phyloP scores from a whole-genome alignment of 2,797 vertebrate species.

The Oceanodroma leucorhoa region DNA sequence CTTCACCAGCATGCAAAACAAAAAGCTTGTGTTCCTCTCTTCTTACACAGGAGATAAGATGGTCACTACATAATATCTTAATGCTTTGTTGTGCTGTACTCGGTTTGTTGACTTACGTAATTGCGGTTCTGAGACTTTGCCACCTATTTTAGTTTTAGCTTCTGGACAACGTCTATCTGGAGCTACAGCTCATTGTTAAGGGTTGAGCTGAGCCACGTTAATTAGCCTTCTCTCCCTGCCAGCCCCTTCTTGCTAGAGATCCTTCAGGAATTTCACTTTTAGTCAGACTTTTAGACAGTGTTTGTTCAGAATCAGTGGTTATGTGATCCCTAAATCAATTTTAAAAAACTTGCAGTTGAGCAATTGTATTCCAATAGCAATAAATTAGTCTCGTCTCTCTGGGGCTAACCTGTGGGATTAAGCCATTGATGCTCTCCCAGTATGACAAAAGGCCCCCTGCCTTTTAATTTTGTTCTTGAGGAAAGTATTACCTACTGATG shows the following conservation, averaged over 20 bases:
- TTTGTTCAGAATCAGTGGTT: slow-evolving; percentile 2
- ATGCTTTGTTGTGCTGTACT: neutral
- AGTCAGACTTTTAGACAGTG: neutral
- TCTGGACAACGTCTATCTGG: neutral
- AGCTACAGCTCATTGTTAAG: neutral
- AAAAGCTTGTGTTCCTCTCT: neutral
- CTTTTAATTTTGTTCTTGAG: slow-evolving; percentile 22
- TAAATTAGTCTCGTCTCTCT: neutral
- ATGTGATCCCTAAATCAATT: neutral
- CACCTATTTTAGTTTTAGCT: neutral
- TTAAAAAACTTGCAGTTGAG: neutral
- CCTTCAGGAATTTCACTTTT: neutral
- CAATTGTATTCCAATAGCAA: slow-evolving; percentile 1
- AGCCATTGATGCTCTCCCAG: neutral
- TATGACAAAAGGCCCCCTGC: neutral
- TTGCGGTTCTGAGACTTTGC: neutral
- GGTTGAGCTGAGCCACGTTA: neutral
- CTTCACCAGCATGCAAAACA: neutral
- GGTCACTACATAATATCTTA: neutral
- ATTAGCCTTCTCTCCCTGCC: neutral
- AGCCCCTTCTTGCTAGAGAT: neutral
- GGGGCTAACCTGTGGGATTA: slow-evolving; percentile 1
- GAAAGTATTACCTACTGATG: neutral
- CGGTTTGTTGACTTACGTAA: rapidly evolving
- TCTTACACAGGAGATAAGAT: neutral